A percentile compares a stretch with the other conserved stretches of the same genome.
Conservation (phyloP, 1,140 invertebrate species). For the Nymphalis io region DNA sequence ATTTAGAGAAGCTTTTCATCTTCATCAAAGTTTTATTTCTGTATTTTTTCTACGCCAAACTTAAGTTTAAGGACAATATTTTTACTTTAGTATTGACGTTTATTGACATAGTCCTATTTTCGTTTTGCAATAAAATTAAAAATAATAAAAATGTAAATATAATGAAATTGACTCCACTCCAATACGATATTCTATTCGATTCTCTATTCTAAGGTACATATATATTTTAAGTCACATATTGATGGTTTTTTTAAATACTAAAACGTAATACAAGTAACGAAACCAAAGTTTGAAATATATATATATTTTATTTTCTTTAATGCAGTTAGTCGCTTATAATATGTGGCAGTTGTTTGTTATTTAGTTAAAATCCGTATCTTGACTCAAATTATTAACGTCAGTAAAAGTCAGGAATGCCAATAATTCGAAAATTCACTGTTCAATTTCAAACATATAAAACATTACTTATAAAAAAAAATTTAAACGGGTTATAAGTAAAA, state of each 20-base stretch:
- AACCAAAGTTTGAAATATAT: background rate
- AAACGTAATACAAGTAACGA: constrained; percentile 5
- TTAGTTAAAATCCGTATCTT: constrained; percentile 5
- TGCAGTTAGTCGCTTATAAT: constrained; percentile 6
- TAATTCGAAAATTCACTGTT: background rate
- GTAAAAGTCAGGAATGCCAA: background rate
- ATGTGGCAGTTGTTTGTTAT: constrained; percentile 7
- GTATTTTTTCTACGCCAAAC: too few relatives aligned
- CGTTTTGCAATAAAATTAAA: too few relatives aligned
- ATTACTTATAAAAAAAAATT: too few relatives aligned
- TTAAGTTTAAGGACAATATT: too few relatives aligned
- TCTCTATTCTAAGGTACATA: constrained; percentile 2
- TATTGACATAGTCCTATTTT: too few relatives aligned
- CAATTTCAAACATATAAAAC: background rate
- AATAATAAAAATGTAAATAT: too few relatives aligned
- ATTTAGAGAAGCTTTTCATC: too few relatives aligned
- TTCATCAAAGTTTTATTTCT: too few relatives aligned
- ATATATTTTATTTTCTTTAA: background rate
- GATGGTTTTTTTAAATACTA: background rate
- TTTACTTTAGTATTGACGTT: too few relatives aligned
- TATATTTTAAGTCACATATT: background rate
- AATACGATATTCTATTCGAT: background rate
- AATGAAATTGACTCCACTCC: too few relatives aligned
- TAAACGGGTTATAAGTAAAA: too few relatives aligned
- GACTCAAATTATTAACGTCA: background rate